Base-by-base conservation (phyloP, 1,140 invertebrate genomes). In the Chlorops oryzae region DNA sequence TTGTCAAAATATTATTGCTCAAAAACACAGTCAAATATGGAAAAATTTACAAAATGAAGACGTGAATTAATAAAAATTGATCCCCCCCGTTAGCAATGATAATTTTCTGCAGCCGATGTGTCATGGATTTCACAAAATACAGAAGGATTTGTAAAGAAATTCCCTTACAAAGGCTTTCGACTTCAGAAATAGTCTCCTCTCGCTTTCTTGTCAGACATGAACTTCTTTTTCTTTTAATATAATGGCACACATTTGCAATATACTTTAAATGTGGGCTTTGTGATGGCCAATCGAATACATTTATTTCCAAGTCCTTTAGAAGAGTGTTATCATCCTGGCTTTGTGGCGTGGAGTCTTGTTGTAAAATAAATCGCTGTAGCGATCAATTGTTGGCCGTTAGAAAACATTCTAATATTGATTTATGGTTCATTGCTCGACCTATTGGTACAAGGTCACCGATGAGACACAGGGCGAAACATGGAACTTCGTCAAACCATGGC, bases 41-140 rank as follows among this genome's bases (percentile, higher is more conserved):
- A n/a, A n/a, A n/a, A n/a, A n/a, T n/a, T n/a, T n/a, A n/a, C n/a
- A n/a, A n/a, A n/a, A n/a, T n/a, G n/a, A n/a, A n/a, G n/a, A n/a
- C n/a, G n/a, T n/a, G n/a, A n/a, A 42, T 42, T 42, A 42, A 42
- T 42, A 20, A 42, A 42, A 42, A 42, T 9, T 42, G 15, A 20
- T 22, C 20, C 40, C 40, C 17, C 38, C 18, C 24, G n/a, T 42
- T 42, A 15, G 17, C 40, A 21, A 22, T 22, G 20, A 44, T 44
- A 6, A 44, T 15, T 27, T 44, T 44, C 20, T 44, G 42, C n/a
- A 44, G 28, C n/a, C 42, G 42, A 27, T 13, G 13, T 6, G 44
- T 27, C 12, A 47, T 47, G 13, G 44, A 47, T 47, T 47, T 37
- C 35, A 47, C 44, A 22, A 47, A 37, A 34, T 47, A 34, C 21